A percentile compares a stretch with the other conserved stretches of the same genome.
phyloP scores from a whole-genome alignment of 2,113 vertebrate species.

The Dipodomys stephensi region DNA sequence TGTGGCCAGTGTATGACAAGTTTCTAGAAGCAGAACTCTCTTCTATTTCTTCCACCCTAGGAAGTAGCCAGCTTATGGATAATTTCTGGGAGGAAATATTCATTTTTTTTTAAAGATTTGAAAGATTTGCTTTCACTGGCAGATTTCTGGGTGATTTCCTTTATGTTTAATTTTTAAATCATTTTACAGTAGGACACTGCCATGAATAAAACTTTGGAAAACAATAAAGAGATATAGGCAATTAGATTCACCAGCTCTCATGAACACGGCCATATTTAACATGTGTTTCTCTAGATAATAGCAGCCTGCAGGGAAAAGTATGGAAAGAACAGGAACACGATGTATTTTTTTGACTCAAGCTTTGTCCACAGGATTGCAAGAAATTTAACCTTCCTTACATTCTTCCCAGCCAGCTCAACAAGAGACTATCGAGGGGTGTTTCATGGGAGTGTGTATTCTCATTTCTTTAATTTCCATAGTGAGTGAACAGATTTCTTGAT shows the following conservation, averaged over 20 bases:
- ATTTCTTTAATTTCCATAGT: not conserved
- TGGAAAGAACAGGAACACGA: slow-evolving; percentile 52
- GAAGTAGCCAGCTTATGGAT: not conserved
- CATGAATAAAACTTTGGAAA: slow-evolving; percentile 23
- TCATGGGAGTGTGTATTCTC: not conserved
- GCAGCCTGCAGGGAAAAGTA: slow-evolving; percentile 55
- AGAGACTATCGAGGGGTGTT: not conserved
- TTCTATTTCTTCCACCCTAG: not conserved
- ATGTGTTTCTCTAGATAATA: slow-evolving; percentile 61
- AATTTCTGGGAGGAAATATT: slow-evolving; percentile 55
- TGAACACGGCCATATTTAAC: slow-evolving; percentile 57
- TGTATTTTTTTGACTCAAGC: slow-evolving; percentile 62
- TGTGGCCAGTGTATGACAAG: not conserved
- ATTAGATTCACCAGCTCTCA: slow-evolving; percentile 41
- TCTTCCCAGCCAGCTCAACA: slow-evolving; percentile 34
- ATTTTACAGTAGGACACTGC: slow-evolving; percentile 33
- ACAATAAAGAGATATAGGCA: slow-evolving; percentile 54
- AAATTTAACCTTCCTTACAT: slow-evolving; percentile 38
- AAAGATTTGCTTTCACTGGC: not conserved
- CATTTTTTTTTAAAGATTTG: not conserved
- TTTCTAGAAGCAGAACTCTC: not conserved
- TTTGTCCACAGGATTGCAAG: slow-evolving; percentile 62
- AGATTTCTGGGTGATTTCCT: slow-evolving; percentile 58
- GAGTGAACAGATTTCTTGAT: not conserved
- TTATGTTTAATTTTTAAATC: slow-evolving; percentile 28